Evolutionary conservation across 53 echinoderm and acorn worm species (phyloP).

Genomic region (Holothuria scabra): DNA sequence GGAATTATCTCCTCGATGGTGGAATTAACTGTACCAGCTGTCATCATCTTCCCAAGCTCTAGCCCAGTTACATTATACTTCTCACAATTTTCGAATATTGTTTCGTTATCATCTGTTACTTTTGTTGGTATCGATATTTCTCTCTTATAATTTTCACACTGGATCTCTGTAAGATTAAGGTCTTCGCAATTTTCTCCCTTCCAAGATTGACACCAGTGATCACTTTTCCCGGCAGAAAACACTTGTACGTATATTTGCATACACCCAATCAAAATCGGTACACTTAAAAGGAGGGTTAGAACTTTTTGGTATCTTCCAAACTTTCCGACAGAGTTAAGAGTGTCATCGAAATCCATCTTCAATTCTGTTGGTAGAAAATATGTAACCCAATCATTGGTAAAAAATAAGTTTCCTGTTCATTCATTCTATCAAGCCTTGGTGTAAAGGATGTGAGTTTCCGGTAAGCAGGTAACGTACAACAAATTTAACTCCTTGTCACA

Average conservation of each 20-base stretch:
- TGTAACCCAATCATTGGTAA: no score
- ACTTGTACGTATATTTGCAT: constrained; percentile 3
- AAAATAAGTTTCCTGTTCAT: no score
- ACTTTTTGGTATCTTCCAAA: constrained; percentile 13
- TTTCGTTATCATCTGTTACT: not conserved
- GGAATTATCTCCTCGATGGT: not conserved
- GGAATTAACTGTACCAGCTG: no score
- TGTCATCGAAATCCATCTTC: not conserved
- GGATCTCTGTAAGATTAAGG: not conserved
- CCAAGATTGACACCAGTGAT: constrained; percentile 12
- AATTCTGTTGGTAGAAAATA: not conserved
- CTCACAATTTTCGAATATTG: constrained; percentile 7
- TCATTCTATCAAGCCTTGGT: no score
- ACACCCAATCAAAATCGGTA: not conserved
- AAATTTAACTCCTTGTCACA: no score
- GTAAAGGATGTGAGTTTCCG: no score
- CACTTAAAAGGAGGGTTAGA: not conserved
- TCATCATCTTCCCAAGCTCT: not conserved
- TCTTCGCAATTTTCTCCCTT: not conserved
- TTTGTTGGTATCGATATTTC: not conserved
- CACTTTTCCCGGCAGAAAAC: not conserved
- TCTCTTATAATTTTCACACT: constrained; percentile 21
- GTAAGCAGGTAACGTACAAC: no score
- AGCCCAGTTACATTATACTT: not conserved
- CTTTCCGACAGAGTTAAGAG: not conserved